A percentile compares a stretch with the other conserved stretches of the same genome.
These are phyloP conservation scores for Lytechinus variegatus DNA, from an alignment of 35 echinoderm and acorn worm species.

Conservation along the genomic window DNA sequence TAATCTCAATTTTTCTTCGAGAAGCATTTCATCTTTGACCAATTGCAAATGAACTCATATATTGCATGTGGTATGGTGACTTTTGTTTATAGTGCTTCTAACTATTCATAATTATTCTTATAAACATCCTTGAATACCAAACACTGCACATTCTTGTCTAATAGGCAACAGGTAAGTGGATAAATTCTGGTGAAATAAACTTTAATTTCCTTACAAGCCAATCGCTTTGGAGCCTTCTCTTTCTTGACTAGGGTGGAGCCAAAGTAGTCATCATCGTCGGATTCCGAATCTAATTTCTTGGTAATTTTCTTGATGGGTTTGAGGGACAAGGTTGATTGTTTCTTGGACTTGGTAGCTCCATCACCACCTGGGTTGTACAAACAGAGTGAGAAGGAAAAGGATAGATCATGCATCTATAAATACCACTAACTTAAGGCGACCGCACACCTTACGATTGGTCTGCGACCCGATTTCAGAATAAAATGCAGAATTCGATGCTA, in stretches of 20 bases:
- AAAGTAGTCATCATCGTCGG: not conserved
- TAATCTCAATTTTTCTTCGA: too few species aligned
- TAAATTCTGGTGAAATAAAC: not conserved
- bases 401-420: too few species aligned
- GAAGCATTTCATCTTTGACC: too few species aligned
- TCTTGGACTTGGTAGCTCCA: constrained; percentile 28
- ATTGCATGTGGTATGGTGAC: too few species aligned
- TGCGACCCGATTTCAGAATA: too few species aligned
- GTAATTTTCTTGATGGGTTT: not conserved
- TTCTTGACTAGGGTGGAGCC: not conserved
- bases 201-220: not conserved
- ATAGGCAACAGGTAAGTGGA: not conserved
- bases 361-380: not conserved
- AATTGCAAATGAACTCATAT: too few species aligned
- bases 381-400: not conserved
- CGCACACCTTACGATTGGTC: too few species aligned
- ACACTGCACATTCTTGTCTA: not conserved
- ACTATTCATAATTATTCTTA: too few species aligned
- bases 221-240: not conserved
- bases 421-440: too few species aligned
- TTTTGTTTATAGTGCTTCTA: too few species aligned
- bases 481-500: too few species aligned
- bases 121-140: too few species aligned
- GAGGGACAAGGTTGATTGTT: constrained; percentile 3
- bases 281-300: constrained; percentile 39